Base-by-base conservation (phyloP, 2,888 invertebrate genomes). In the Acleris cristana region DNA sequence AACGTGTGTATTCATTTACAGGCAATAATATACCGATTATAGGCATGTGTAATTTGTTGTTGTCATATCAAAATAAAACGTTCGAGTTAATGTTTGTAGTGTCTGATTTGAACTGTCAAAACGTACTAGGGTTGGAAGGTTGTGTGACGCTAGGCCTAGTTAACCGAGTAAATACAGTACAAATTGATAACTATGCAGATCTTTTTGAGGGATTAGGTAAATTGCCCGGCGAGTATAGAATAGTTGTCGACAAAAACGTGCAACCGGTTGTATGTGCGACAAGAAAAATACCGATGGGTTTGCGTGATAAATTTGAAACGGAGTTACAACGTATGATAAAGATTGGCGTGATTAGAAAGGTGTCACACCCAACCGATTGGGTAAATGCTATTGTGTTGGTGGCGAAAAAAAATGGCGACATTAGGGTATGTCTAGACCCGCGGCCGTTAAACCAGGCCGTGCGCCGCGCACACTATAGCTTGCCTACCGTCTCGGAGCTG, bases 381-480 rank as follows among this genome's bases (percentile, higher is more conserved):
- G 73, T 72, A 1, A 73, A 74, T 55, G 70, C 73, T 18, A 72
- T 76, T 12, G 74, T 76, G 5, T 18, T 76, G 12, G 73, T 69
- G 1, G 73, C 72, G 4, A 75, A 73, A 63, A 73, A 72, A 48
- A 53, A 70, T 16, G 69, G 70, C 48, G 64, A 64, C 45, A 66
- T 70, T 30, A 64, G 71, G 12, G 64, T 73, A 12, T 74, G 73
- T 49, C 62, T 73, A 30, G 70, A 73, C 34, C 74, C 73, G 57
- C 70, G 71, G 8, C 69, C 69, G 14, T 44, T 73, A 8, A 72
- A 72, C 59, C 62, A 62, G 2, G 72, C 69, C 10, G 64, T 72
- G 59, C 69, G 70, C 8, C 73, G 72, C 53, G 70, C 72, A 5
- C 72, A 71, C 51, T 73, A 61, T 52, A 44, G 70, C 48, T 34